Base-by-base conservation (phyloP, 2,113 vertebrate genomes). In the Oreochromis tanganicae region DNA sequence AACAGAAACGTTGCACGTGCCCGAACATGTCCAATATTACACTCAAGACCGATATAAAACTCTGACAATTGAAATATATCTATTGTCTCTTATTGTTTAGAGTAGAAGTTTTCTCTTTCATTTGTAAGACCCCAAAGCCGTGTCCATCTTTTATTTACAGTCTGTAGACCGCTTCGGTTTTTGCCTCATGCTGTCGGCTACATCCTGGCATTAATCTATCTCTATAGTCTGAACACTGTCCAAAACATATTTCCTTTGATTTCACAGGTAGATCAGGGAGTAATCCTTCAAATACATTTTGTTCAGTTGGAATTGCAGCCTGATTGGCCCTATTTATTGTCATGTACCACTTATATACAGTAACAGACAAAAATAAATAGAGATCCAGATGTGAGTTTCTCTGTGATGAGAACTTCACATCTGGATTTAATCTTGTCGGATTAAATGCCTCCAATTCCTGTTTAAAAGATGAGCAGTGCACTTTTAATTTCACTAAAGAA, bases 101-200 rank as follows among this genome's bases (percentile, higher is more conserved):
- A 43, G 7, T 6, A 2, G 1, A 73, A 0, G 21, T 73, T 73
- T 24, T 24, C 66, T 73, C 14, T 41, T 17, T 56, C 6, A 27
- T 12, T 27, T 73, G 16, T 16, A 9, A 71, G 38, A 71, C n/a
- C 66, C 38, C 13, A 21, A 16, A 21, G 12, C 66, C 0, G 5
- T 2, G 36, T 71, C n/a, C 38, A 43, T 71, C 66, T 43, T 71
- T 43, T 16, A 43, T 24, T 9, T 71, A 43, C 66, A 71, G 38
- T 16, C n/a, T 43, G 13, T 24, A 4, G 21, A 13, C n/a, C 2
- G 5, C 63, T 68, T 21, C 6, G 0, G 6, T 24, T 43, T 71
- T 43, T 1, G 19, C 3, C 34, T 68, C 19, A 0, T 1, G 66
- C 36, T 1, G n/a, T 38, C 34, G n/a, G 34, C n/a, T 68, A 41